These are phyloP conservation scores for Lepus townsendii DNA, from an alignment of 2,797 vertebrate species.

Conservation along the genomic window DNA sequence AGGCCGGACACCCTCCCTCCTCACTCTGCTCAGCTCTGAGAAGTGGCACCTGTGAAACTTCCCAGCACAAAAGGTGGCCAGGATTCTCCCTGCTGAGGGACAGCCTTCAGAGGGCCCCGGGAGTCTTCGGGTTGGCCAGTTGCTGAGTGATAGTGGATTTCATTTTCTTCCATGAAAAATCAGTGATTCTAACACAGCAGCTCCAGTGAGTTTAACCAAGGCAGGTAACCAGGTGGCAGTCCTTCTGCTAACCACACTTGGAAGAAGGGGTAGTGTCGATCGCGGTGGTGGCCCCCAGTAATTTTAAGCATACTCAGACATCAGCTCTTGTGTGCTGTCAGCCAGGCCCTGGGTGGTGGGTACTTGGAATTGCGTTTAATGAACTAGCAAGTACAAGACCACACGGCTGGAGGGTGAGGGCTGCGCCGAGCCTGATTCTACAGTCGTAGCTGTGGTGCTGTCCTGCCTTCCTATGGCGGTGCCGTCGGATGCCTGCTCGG, in stretches of 20 bases:
- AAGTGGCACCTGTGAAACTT: not conserved
- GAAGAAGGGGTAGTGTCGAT: not conserved
- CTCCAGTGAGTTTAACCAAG: not conserved
- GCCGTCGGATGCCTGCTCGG: not conserved
- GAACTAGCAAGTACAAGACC: not conserved
- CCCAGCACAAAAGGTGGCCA: not conserved
- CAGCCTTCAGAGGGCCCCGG: not conserved
- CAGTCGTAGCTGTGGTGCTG: fast-evolving
- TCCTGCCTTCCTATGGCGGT: not conserved
- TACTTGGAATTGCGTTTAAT: not conserved
- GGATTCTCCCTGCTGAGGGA: not conserved
- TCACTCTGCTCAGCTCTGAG: not conserved
- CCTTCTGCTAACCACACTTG: not conserved
- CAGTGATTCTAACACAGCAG: not conserved
- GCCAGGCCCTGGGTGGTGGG: not conserved
- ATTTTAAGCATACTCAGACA: not conserved
- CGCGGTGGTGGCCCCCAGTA: not conserved
- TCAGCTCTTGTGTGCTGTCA: not conserved
- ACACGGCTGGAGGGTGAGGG: not conserved
- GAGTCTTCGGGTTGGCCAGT: not conserved
- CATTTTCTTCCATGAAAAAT: slow-evolving; percentile 19
- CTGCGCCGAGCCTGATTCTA: not conserved
- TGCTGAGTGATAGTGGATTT: not conserved
- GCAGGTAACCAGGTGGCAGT: slow-evolving; percentile 40
- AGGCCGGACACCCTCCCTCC: not conserved